A percentile compares a stretch with the other conserved stretches of the same genome.
Evolutionary conservation across 2,888 invertebrate species (phyloP).

Genomic region (Diarsia rubi): DNA sequence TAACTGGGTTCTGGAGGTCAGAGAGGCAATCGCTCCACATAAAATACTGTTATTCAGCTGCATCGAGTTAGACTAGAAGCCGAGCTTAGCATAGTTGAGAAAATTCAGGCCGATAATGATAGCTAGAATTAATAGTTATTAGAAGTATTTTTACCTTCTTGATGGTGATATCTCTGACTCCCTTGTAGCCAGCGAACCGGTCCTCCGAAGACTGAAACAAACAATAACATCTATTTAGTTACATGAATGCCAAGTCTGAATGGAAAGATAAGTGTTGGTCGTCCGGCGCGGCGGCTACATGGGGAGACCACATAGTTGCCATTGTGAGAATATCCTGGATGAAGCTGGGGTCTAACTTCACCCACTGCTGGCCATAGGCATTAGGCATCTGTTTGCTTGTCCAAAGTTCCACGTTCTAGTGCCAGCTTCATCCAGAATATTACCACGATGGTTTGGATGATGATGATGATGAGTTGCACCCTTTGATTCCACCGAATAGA

Average conservation of each 20-base stretch:
- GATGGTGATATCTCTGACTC: slow-evolving; percentile 95
- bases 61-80: not conserved
- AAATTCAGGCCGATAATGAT: not conserved
- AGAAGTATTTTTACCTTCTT: slow-evolving; percentile 92
- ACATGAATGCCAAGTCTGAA: not conserved
- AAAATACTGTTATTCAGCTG: not conserved
- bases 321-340: too few species aligned
- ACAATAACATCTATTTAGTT: slow-evolving; percentile 10
- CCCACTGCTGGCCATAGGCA: too few species aligned
- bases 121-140: not conserved
- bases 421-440: too few species aligned
- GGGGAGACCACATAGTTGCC: too few species aligned
- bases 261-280: too few species aligned
- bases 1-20: not conserved
- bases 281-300: too few species aligned
- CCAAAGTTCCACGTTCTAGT: too few species aligned
- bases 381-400: too few species aligned
- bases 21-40: not conserved
- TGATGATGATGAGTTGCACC: too few species aligned
- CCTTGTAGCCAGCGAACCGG: slow-evolving; percentile 94
- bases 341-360: too few species aligned
- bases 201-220: slow-evolving; percentile 93
- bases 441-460: too few species aligned
- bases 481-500: not conserved
- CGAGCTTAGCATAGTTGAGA: not conserved